phyloP scores from a whole-genome alignment of 2,113 vertebrate species.

The Cnemophilus loriae region DNA sequence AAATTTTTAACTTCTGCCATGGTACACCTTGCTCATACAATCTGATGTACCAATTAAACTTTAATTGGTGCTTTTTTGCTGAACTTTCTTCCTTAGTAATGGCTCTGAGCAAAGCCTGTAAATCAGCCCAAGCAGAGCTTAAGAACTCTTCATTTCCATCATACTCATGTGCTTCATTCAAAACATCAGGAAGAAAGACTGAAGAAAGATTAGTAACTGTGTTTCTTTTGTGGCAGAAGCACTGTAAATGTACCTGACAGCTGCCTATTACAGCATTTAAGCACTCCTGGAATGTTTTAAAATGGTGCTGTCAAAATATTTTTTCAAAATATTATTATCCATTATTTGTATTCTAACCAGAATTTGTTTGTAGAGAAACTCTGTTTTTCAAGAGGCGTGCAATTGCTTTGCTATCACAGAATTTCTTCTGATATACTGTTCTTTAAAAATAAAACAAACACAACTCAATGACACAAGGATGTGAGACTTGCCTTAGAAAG shows the following conservation, averaged over 20 bases:
- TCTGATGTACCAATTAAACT: neutral
- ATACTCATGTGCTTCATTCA: neutral
- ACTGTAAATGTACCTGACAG: conserved; percentile 36
- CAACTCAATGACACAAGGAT: neutral
- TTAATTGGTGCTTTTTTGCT: neutral
- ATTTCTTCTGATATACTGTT: neutral
- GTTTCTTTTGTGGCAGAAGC: conserved; percentile 10
- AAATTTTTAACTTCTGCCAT: neutral
- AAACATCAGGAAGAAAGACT: neutral
- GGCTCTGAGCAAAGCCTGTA: neutral
- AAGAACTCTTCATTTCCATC: conserved; percentile 4
- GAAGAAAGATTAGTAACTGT: conserved; percentile 32
- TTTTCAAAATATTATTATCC: conserved; percentile 14
- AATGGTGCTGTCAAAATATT: conserved; percentile 54
- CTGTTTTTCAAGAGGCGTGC: neutral
- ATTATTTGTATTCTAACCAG: conserved; percentile 25
- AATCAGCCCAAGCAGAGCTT: neutral
- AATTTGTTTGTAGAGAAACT: conserved; percentile 36
- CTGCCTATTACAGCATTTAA: conserved; percentile 33
- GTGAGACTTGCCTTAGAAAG: neutral
- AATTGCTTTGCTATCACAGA: neutral
- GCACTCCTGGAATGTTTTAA: neutral
- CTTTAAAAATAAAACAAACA: conserved; percentile 3
- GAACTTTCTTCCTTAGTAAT: neutral
- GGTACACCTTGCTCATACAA: neutral